A percentile compares a stretch with the other conserved stretches of the same genome.
These are phyloP conservation scores for Clarias fuscus DNA, from an alignment of 2,797 vertebrate genomes.

Conservation along the genomic window DNA sequence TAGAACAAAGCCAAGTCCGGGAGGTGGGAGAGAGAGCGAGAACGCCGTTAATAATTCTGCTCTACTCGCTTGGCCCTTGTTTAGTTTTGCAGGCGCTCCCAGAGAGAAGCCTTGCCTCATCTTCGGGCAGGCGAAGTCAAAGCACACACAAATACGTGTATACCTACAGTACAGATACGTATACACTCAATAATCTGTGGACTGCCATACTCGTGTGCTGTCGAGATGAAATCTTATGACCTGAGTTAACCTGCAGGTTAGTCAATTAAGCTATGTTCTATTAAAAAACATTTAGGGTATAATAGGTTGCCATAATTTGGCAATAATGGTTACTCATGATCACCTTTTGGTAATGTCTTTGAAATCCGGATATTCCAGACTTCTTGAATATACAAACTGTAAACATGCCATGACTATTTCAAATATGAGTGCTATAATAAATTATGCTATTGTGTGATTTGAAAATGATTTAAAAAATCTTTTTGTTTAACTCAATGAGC, in stretches of 20 bases:
- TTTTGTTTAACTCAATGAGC: background rate
- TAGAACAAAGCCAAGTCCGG: conserved; percentile 47
- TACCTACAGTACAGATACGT: background rate
- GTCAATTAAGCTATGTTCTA: background rate
- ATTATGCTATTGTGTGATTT: background rate
- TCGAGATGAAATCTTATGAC: background rate
- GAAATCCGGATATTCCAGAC: background rate
- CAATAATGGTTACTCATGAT: background rate
- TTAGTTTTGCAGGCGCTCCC: conserved; percentile 43
- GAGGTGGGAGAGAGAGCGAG: conserved; percentile 27
- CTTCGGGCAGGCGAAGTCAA: conserved; percentile 34
- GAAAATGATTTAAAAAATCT: too few relatives aligned
- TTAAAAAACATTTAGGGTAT: background rate
- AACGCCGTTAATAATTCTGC: conserved; percentile 55
- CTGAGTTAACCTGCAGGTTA: background rate
- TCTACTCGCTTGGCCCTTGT: conserved; percentile 52
- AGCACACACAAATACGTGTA: conserved; percentile 1
- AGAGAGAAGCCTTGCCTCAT: conserved; percentile 43
- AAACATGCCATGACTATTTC: background rate
- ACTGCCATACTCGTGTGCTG: conserved; percentile 44
- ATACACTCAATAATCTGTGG: conserved; percentile 27
- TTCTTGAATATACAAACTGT: too few relatives aligned
- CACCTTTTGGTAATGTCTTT: background rate
- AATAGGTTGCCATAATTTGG: background rate
- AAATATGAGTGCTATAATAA: background rate